Percentiles rank a stretch among this genome's conserved stretches.
phyloP scores from a whole-genome alignment of 2,113 vertebrate species.

The Platichthys flesus region DNA sequence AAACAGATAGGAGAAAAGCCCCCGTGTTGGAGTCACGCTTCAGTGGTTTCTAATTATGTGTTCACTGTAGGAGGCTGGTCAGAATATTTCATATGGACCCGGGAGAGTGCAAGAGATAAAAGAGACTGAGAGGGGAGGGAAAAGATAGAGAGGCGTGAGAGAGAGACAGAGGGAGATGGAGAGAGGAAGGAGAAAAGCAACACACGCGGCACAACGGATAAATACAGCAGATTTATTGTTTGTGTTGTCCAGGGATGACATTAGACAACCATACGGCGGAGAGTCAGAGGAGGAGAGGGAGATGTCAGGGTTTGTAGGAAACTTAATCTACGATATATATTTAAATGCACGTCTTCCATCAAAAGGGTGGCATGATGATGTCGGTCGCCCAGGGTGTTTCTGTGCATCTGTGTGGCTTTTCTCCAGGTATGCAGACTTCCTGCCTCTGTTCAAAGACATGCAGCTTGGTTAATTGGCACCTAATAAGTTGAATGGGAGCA shows the following conservation, averaged over 20 bases:
- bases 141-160: conserved; percentile 4
- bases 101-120: conserved; percentile 58
- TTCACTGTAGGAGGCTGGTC: conserved; percentile 57
- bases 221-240: conserved; percentile 3
- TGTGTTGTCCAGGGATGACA: background rate
- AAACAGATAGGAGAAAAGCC: conserved; percentile 68
- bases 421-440: too few species aligned
- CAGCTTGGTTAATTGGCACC: background rate
- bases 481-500: background rate
- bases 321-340: background rate
- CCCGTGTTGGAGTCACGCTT: conserved; percentile 67
- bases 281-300: background rate
- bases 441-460: background rate
- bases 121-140: conserved; percentile 16
- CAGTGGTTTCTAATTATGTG: conserved; percentile 74
- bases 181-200: background rate
- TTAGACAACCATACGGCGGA: background rate
- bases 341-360: background rate
- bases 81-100: conserved; percentile 73
- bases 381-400: too few species aligned
- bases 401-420: background rate
- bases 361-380: background rate
- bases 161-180: background rate
- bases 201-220: background rate
- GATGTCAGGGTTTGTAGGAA: background rate